Conservation (phyloP, 2,113 vertebrate genomes). For the Glaucidium brasilianum region DNA sequence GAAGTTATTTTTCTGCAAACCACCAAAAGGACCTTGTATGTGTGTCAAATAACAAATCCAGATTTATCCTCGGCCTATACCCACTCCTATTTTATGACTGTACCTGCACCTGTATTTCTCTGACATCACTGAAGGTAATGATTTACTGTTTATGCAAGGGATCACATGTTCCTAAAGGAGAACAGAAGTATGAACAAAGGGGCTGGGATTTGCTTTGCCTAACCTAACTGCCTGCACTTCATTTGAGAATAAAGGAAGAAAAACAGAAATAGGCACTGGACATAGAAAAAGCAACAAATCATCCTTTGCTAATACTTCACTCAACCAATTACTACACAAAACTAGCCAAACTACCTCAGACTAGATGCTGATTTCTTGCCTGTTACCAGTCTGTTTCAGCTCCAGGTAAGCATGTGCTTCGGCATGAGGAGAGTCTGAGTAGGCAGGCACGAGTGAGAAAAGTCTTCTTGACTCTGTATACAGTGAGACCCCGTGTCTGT, state of each 20-base stretch:
- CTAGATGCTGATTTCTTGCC: not conserved
- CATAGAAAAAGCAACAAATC: not conserved
- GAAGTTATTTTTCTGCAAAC: not conserved
- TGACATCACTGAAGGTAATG: not conserved
- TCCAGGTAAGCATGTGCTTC: not conserved
- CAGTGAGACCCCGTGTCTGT: not conserved
- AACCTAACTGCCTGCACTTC: not conserved
- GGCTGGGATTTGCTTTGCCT: not conserved
- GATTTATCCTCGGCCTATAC: not conserved
- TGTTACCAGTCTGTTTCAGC: not conserved
- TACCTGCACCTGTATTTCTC: not conserved
- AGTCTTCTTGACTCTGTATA: not conserved
- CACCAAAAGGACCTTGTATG: not conserved
- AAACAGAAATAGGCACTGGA: not conserved
- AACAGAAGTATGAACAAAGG: not conserved
- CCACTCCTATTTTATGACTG: not conserved
- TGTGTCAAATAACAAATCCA: not conserved
- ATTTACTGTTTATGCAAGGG: not conserved
- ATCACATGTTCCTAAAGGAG: not conserved
- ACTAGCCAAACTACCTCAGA: not conserved
- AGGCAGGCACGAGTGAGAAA: not conserved
- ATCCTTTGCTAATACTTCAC: not conserved
- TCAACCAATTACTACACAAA: accelerated
- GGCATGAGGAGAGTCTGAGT: accelerated
- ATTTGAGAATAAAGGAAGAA: not conserved